Evolutionary conservation across 2,113 vertebrate genomes (phyloP).

Genomic region (Callionymus lyra): DNA sequence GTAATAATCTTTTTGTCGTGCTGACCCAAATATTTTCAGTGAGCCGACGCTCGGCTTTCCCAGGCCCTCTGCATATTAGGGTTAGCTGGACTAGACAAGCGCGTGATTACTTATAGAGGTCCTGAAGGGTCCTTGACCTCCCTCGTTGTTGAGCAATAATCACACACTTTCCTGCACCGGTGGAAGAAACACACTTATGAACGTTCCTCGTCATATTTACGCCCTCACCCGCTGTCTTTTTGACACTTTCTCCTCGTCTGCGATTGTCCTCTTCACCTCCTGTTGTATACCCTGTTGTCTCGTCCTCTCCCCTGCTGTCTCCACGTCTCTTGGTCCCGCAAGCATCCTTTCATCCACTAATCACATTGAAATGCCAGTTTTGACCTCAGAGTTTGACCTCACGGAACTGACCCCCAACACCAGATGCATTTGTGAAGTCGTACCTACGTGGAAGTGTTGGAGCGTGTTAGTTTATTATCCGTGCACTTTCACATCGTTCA

Average conservation of each 20-base stretch:
- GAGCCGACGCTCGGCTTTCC: conserved; percentile 13
- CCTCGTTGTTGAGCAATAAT: conserved; percentile 5
- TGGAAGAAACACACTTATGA: no score
- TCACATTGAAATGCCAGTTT: conserved; percentile 23
- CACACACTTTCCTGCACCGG: neutral
- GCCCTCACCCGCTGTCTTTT: conserved; percentile 2
- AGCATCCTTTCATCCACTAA: conserved; percentile 25
- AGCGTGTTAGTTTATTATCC: neutral
- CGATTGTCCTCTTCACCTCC: conserved; percentile 4
- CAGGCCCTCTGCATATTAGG: conserved; percentile 11
- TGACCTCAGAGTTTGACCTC: conserved; percentile 12
- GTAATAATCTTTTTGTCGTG: no score
- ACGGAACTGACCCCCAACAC: neutral
- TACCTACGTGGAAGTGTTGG: neutral
- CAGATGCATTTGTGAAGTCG: neutral
- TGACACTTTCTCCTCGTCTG: conserved; percentile 3
- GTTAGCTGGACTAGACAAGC: conserved; percentile 9
- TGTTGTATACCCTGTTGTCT: neutral
- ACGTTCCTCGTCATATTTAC: neutral
- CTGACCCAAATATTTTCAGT: no score
- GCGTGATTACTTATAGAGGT: conserved; percentile 16
- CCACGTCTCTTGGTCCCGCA: conserved; percentile 3
- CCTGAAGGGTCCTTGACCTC: conserved; percentile 9
- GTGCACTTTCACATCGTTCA: no score
- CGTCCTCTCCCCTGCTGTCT: conserved; percentile 8